Conservation (phyloP, 2,888 invertebrate species). For the Euzophera pinguis region DNA sequence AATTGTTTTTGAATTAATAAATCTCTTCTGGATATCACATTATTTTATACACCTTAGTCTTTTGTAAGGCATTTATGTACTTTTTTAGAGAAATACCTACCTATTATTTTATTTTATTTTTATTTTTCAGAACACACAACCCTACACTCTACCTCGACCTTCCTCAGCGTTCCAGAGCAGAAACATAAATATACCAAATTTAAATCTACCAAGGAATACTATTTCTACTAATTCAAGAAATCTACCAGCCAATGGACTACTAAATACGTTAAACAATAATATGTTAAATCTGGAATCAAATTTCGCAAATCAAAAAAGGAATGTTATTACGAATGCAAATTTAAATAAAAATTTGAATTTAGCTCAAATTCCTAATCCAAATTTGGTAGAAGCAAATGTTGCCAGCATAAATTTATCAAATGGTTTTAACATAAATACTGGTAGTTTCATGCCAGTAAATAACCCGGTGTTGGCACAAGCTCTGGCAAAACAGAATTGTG, state of each 20-base stretch:
- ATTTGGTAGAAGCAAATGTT: constrained; percentile 1
- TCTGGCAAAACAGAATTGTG: constrained; percentile 27
- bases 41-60: no score
- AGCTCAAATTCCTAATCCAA: constrained; percentile 1
- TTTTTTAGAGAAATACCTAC: no score
- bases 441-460: constrained; percentile 14
- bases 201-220: not conserved
- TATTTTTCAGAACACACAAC: not conserved
- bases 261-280: not conserved
- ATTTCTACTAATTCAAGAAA: not conserved
- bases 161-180: not conserved
- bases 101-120: no score
- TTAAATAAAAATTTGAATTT: not conserved
- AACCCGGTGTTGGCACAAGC: constrained; percentile 15
- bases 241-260: not conserved
- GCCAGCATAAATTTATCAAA: constrained; percentile 17
- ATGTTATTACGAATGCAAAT: not conserved
- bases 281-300: not conserved
- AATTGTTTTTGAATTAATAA: no score
- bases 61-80: no score
- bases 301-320: not conserved
- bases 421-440: constrained; percentile 21
- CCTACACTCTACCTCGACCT: not conserved
- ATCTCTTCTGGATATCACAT: no score
- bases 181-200: not conserved